A percentile compares a stretch with the other conserved stretches of the same genome.
phyloP scores from a whole-genome alignment of 2,113 vertebrate genomes.

The Xerus inauris region DNA sequence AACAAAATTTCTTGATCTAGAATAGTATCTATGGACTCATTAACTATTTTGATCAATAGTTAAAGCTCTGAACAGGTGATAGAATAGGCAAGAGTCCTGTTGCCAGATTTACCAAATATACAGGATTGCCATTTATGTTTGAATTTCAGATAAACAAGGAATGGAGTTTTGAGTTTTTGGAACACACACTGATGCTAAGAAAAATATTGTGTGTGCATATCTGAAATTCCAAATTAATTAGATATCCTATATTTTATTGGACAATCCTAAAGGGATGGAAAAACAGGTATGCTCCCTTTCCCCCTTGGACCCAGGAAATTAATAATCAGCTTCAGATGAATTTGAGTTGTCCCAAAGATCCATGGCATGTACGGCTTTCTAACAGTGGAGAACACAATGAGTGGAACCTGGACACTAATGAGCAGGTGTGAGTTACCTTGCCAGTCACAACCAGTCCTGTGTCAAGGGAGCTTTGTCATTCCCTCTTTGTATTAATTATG shows the following conservation, averaged over 20 bases:
- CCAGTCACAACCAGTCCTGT: background rate
- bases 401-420: background rate
- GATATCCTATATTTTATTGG: background rate
- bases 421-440: background rate
- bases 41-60: background rate
- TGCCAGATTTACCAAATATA: background rate
- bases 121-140: background rate
- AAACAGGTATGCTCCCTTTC: background rate
- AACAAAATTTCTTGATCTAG: slow-evolving; percentile 16
- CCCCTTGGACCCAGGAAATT: background rate
- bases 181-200: background rate
- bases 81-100: background rate
- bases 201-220: background rate
- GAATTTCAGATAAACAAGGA: background rate
- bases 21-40: background rate
- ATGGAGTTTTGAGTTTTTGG: background rate
- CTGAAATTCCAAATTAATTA: slow-evolving; percentile 9
- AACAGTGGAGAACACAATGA: background rate
- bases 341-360: background rate
- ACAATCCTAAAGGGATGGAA: background rate
- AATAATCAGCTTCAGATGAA: background rate
- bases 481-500: background rate
- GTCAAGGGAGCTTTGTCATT: background rate
- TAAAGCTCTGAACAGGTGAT: background rate
- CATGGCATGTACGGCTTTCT: background rate